Base-by-base conservation (phyloP, 1,140 invertebrate species). In the Lepeophtheirus salmonis region DNA sequence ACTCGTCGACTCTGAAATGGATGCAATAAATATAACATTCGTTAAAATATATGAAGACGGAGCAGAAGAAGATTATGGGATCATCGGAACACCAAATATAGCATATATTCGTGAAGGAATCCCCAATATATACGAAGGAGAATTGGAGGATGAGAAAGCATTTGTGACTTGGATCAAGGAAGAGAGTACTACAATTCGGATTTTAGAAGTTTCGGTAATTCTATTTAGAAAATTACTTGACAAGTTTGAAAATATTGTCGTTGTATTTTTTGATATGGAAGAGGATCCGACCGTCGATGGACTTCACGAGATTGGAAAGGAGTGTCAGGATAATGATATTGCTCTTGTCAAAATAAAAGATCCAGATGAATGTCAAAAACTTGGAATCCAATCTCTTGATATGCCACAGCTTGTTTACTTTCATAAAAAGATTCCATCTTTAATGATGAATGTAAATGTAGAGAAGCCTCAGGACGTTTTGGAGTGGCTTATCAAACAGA, bases 1-100 rank as follows among this genome's bases (percentile, higher is more conserved):
- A 69, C 87, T 88, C 64, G 89, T 92, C 64, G 89, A 95, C 67
- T 88, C 91, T 70, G 88, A 92, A 69, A 72, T 90, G 1, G 89
- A 92, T 69, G 87, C 90, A 73, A 84, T 84, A 63, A 88, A 88
- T 56, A 91, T 94, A 63, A 83, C 90, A 60, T 90, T 94, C 70
- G 87, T 94, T 0, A 91, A 91, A 72, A 89, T 88, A 64, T 89
- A 86, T 6, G 89, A 92, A 68, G 81, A 85, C 25, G 83, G 83
- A 54, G 80, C 91, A 50, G 88, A 87, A 0, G 88, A 87, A 70
- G 87, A 88, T 70, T 78, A 87, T 65, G 82, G 82, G 63, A 83
- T 91, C 65, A 88, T 83, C 67, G 78, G 74, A 62, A 87, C 89
- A 72, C 89, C 89, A 18, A 78, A 83, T 41, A 73, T 94, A 22